These are phyloP conservation scores for Drosophila yakuba DNA, from an alignment of 1,140 invertebrate species.

Conservation along the genomic window DNA sequence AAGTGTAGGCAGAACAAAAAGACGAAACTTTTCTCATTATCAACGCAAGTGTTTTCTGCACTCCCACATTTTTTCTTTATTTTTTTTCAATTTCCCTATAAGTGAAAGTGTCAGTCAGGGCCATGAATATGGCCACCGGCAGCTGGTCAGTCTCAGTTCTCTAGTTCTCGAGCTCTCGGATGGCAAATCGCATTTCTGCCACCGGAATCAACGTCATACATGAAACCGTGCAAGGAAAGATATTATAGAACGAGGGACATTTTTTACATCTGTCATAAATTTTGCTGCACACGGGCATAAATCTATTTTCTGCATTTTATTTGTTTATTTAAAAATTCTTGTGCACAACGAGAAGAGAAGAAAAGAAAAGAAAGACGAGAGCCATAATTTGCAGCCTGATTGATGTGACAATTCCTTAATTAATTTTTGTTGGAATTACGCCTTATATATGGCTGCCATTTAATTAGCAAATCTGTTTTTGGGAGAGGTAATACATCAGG, in stretches of 20 bases:
- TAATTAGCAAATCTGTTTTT: slow-evolving; percentile 70
- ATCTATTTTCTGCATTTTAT: slow-evolving; percentile 81
- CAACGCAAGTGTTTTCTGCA: slow-evolving; percentile 68
- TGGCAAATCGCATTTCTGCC: slow-evolving; percentile 5
- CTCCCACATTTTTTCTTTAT: not conserved
- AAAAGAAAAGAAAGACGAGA: slow-evolving; percentile 24
- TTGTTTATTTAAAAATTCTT: slow-evolving; percentile 78
- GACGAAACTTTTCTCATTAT: slow-evolving; percentile 71
- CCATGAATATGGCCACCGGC: slow-evolving; percentile 58
- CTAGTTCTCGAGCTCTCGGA: not conserved
- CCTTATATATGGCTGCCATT: slow-evolving; percentile 38
- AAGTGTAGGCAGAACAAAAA: slow-evolving; percentile 18
- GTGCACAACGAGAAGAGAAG: slow-evolving; percentile 17
- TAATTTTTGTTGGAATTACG: slow-evolving; percentile 63
- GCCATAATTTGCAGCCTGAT: slow-evolving; percentile 71
- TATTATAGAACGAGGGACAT: slow-evolving; percentile 50
- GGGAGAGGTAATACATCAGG: slow-evolving; percentile 71
- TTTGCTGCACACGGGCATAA: slow-evolving; percentile 61
- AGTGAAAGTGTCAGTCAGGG: slow-evolving; percentile 45
- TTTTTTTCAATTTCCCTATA: slow-evolving; percentile 9
- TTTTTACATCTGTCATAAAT: slow-evolving; percentile 81
- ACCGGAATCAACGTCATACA: slow-evolving; percentile 38
- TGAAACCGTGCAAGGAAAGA: slow-evolving; percentile 14
- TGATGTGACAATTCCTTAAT: slow-evolving; percentile 81
- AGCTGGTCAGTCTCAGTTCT: slow-evolving; percentile 29